Evolutionary conservation across 2,888 invertebrate species (phyloP), one percentile per base, ranked within the genome.

Genomic region (Muschampia staudingeri): DNA sequence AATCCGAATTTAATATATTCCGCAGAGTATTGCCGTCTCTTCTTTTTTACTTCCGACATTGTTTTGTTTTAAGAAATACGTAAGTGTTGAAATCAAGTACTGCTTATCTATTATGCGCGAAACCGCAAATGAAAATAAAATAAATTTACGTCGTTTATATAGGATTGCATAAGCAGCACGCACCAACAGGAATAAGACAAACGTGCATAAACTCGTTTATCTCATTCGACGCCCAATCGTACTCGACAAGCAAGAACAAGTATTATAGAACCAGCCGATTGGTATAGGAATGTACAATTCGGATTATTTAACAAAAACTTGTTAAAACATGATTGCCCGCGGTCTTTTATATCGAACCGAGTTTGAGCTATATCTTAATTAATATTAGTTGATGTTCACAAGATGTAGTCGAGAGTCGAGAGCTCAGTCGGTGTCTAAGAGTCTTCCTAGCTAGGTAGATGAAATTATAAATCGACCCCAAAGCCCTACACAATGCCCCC

Each of bases 1-100:
- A 61, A 61, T 61, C 61, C 84, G 73, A 42, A 82, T 81, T 83
- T 86, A 77, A 83, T 78, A 78, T 83, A 82, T n/a, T 61, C 61
- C 19, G 19, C 61, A 61, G 9, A 19, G n/a, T 19, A 61, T n/a
- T 61, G 61, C 61, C 61, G 19, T n/a, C 19, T 61, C 61, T 61
- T 61, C 61, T 61, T 61, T 61, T 61, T 61, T 61, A n/a, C 61
- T 61, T 61, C 61, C n/a, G 61, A 61, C 61, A 61, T 61, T 8
- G 61, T 19, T 61, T 61, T 14, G n/a, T 4, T n/a, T 61, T 61
- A 2, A 61, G 8, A 61, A n/a, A 61, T 61, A 61, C 61, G 61
- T 61, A 25, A 25, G 25, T 25, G 25, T 25, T 25, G 25, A 7
- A n/a, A 2, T 9, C 3, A 61, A 61, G 8, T 14, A 61, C 48